Conservation (phyloP, 2,888 invertebrate genomes). For the Agrochola lychnidis region DNA sequence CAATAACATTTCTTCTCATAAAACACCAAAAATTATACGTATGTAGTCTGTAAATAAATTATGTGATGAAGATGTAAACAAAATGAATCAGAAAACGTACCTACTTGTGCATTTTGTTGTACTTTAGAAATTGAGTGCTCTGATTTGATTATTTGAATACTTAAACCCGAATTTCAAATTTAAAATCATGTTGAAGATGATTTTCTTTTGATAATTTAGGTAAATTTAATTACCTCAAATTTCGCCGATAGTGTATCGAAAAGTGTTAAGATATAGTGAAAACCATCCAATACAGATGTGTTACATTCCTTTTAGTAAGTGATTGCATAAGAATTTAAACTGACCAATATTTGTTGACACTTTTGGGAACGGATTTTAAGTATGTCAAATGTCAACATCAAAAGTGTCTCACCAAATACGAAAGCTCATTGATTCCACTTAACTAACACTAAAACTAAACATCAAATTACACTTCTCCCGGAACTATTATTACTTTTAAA, state of each 20-base stretch:
- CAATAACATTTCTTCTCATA: neutral
- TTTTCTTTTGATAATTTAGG: neutral
- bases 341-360: neutral
- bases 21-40: neutral
- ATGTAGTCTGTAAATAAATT: neutral
- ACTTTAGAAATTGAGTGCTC: neutral
- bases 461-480: constrained; percentile 28
- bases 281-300: neutral
- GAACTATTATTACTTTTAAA: constrained; percentile 48
- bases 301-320: neutral
- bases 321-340: neutral
- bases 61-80: neutral
- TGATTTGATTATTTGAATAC: neutral
- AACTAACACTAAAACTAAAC: constrained; percentile 21
- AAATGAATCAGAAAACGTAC: neutral
- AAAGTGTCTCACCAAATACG: neutral
- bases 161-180: too few species aligned
- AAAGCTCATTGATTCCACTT: constrained; percentile 1
- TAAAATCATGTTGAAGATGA: neutral
- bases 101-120: neutral
- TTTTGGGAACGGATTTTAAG: neutral
- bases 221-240: neutral
- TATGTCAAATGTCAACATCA: too few species aligned
- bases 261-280: neutral
- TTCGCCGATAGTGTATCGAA: neutral